Evolutionary conservation across 2,113 vertebrate species (phyloP), one percentile per base, ranked within the genome.

Genomic region (Cyprinus carpio): DNA sequence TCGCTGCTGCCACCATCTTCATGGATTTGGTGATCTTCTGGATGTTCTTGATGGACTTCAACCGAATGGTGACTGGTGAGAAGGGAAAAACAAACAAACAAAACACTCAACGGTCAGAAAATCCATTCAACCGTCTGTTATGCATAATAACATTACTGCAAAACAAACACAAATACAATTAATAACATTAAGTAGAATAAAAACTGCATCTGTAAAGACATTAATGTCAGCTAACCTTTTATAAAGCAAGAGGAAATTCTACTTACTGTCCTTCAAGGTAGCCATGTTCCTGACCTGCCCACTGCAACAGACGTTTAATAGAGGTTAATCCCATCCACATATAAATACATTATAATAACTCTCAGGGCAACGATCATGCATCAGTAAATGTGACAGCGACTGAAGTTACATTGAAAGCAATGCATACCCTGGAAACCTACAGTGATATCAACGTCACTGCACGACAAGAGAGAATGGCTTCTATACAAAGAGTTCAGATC

Each of bases 1-100:
- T 99, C 15, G 98, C 97, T 43, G 98, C 97, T 2, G 98, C 97
- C 87, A 99, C 98, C 98, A 99, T 99, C 90, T 99, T 99, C 98
- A 99, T 99, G 91, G 98, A 99, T 89, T 99, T 98, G 13, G 98
- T 99, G 91, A 99, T 99, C 89, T 99, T 99, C 93, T 99, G 98
- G 89, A 99, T 99, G 92, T 99, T 99, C 93, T 97, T 99, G 95
- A 99, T 97, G 83, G 98, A 98, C 93, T 99, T 99, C 90, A 99
- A 91, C 80, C 98, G 94, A 84, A 97, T 93, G 93, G 97, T 99
- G 95, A 99, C 98, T 99, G 60, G 5, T n/a, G 9, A 87, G 13
- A 81, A 27, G 37, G 9, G 40, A 11, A 43, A 43, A 43, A 43
- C 8, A 43, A 43, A 43, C 9, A 43, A 9, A 43, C 8, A 86